Evolutionary conservation across 2,888 invertebrate genomes (phyloP).

Genomic region (Synergus itoensis): DNA sequence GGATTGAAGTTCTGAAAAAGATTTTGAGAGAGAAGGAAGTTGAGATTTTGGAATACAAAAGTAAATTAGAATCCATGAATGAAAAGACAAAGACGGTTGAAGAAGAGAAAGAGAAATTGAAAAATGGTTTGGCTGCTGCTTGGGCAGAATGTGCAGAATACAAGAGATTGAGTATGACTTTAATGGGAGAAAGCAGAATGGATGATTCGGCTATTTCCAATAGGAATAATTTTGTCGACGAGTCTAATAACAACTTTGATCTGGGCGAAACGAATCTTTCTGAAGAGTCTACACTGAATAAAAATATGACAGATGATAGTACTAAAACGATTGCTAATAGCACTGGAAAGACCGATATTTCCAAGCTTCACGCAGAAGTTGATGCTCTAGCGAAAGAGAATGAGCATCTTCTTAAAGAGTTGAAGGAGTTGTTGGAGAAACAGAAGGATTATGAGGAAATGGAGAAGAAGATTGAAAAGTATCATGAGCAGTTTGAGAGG

Average conservation of each 20-base stretch:
- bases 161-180: slow-evolving; percentile 68
- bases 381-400: slow-evolving; percentile 20
- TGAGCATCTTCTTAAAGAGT: slow-evolving; percentile 6
- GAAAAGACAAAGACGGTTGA: slow-evolving; percentile 62
- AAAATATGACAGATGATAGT: slow-evolving; percentile 9
- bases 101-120: slow-evolving; percentile 67
- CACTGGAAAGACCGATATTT: background rate
- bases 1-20: slow-evolving; percentile 57
- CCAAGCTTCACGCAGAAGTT: background rate
- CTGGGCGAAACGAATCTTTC: background rate
- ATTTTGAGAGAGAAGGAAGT: slow-evolving; percentile 60
- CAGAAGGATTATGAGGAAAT: slow-evolving; percentile 62
- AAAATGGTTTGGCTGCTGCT: slow-evolving; percentile 68
- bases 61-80: slow-evolving; percentile 59
- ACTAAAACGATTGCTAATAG: slow-evolving; percentile 24
- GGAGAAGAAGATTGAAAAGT: slow-evolving; percentile 52
- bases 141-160: slow-evolving; percentile 73
- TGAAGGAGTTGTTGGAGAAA: slow-evolving; percentile 55
- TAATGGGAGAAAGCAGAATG: slow-evolving; percentile 59
- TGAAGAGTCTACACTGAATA: background rate
- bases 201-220: slow-evolving; percentile 51
- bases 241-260: slow-evolving; percentile 36
- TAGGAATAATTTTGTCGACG: background rate
- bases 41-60: slow-evolving; percentile 59
- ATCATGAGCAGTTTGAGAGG: slow-evolving; percentile 50